A percentile compares a stretch with the other conserved stretches of the same genome.
These are phyloP conservation scores for Erethizon dorsatum DNA, from an alignment of 2,797 vertebrate genomes.

Conservation along the genomic window DNA sequence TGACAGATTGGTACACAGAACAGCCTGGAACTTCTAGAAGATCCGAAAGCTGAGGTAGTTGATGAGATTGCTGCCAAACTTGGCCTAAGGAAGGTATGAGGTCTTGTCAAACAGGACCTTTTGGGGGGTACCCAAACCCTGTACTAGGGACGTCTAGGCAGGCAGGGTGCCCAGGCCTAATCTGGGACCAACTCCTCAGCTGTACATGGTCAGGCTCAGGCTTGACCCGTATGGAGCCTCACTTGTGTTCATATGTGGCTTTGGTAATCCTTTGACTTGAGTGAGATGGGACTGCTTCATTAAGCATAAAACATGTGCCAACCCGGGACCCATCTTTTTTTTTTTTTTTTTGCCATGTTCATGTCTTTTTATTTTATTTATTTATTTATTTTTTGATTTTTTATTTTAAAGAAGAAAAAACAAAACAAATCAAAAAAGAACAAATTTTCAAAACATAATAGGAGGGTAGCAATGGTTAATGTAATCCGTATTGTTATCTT, in stretches of 20 bases:
- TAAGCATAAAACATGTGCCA: background rate
- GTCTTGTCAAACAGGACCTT: accelerated
- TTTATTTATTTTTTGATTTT: too few relatives aligned
- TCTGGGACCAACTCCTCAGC: background rate
- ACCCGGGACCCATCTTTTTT: background rate
- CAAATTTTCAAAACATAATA: too few relatives aligned
- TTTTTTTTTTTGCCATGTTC: background rate
- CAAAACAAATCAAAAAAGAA: too few relatives aligned
- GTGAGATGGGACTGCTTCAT: background rate
- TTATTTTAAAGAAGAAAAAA: too few relatives aligned
- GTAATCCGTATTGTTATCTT: too few relatives aligned
- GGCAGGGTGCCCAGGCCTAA: accelerated
- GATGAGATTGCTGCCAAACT: slow-evolving; percentile 98
- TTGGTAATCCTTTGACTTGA: background rate
- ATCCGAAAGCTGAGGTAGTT: slow-evolving; percentile 96
- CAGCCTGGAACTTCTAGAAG: slow-evolving; percentile 97
- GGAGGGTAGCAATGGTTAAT: too few relatives aligned
- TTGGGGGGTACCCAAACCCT: background rate
- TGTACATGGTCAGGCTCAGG: background rate
- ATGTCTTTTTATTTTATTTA: too few relatives aligned
- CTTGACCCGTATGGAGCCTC: background rate
- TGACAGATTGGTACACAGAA: slow-evolving; percentile 96
- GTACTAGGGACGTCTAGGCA: background rate
- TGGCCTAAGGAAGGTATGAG: slow-evolving; percentile 95
- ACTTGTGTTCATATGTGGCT: background rate